These are phyloP conservation scores for Alligator mississippiensis DNA, from an alignment of 2,113 vertebrate species.

Conservation along the genomic window DNA sequence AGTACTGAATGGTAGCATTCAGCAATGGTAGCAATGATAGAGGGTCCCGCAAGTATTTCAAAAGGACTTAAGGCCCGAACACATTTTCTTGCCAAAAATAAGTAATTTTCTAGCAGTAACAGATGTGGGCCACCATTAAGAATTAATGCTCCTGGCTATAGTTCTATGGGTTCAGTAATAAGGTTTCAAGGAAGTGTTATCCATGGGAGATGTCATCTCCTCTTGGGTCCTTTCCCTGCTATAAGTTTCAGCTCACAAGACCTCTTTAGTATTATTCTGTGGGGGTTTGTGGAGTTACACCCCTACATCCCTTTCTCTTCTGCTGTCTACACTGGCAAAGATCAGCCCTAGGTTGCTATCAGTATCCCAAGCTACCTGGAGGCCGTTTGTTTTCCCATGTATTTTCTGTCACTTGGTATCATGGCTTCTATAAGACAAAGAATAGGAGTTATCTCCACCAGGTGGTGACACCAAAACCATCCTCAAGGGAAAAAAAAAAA, in stretches of 20 bases:
- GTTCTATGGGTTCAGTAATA: slow-evolving; percentile 12
- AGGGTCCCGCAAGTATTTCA: slow-evolving; percentile 44
- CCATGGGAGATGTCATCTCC: background rate
- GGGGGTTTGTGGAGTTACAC: background rate
- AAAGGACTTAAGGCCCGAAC: slow-evolving; percentile 24
- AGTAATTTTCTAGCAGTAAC: slow-evolving; percentile 42
- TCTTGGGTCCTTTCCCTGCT: background rate
- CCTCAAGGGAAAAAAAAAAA: too few species aligned
- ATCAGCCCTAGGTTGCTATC: background rate
- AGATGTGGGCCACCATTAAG: slow-evolving; percentile 65
- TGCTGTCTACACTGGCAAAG: background rate
- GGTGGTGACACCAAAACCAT: too few species aligned
- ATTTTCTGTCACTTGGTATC: background rate
- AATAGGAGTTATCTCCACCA: too few species aligned
- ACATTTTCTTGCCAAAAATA: slow-evolving; percentile 42
- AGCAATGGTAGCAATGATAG: background rate
- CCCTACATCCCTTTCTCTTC: background rate
- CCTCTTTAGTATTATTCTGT: background rate
- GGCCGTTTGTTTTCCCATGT: background rate
- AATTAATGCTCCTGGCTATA: slow-evolving; percentile 20
- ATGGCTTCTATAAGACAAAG: too few species aligned
- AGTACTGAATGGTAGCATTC: slow-evolving; percentile 37
- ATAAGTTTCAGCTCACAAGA: background rate
- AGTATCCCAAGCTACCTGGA: background rate
- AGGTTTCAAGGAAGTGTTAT: background rate